Percentiles rank a stretch among this genome's conserved stretches.
Evolutionary conservation across 2,797 vertebrate species (phyloP).

Genomic region (Melanitta fusca): DNA sequence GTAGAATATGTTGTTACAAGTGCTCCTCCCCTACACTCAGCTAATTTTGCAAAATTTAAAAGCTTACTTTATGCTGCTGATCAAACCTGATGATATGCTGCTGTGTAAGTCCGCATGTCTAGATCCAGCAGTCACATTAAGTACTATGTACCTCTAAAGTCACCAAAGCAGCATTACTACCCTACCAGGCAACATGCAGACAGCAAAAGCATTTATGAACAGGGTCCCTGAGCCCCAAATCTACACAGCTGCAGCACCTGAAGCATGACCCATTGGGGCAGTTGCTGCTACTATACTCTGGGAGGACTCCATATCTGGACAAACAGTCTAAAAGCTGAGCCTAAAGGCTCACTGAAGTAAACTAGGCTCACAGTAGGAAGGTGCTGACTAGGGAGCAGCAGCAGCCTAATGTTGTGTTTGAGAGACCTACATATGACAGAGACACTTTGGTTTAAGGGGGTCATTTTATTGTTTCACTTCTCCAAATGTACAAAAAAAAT

Average conservation of each 20-base stretch:
- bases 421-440: background rate
- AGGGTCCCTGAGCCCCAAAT: background rate
- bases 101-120: background rate
- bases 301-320: background rate
- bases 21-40: background rate
- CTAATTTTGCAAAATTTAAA: background rate
- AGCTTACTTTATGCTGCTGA: background rate
- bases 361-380: background rate
- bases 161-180: accelerated
- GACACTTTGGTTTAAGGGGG: slow-evolving; percentile 73
- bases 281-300: background rate
- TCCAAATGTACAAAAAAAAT: slow-evolving; percentile 90
- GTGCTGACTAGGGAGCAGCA: background rate
- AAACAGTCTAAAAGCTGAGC: background rate
- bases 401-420: background rate
- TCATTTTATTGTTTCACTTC: slow-evolving; percentile 82
- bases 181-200: background rate
- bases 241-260: accelerated
- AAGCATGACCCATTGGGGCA: background rate
- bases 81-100: background rate
- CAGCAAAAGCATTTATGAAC: background rate
- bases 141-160: accelerated
- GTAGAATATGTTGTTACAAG: background rate
- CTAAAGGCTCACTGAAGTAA: background rate
- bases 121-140: background rate